phyloP scores from a whole-genome alignment of 2,797 vertebrate genomes.

The Bryconaethiops microstoma region DNA sequence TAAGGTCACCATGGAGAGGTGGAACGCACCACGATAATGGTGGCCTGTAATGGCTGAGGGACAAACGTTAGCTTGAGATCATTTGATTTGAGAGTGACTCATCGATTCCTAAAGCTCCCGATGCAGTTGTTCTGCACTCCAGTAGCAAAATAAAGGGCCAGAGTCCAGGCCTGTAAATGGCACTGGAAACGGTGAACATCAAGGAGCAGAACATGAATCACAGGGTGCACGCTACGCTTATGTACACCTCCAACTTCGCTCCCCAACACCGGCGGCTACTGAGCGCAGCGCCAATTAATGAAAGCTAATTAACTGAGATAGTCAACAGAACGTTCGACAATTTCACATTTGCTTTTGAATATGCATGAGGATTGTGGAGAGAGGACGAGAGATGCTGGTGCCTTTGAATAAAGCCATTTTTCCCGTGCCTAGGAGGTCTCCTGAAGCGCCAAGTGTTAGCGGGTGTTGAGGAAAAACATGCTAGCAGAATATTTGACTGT shows the following conservation, averaged over 20 bases:
- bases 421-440: slow-evolving; percentile 10
- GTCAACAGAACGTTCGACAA: slow-evolving; percentile 48
- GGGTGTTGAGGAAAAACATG: not conserved
- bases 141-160: not conserved
- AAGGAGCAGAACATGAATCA: slow-evolving; percentile 24
- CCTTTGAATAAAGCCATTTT: slow-evolving; percentile 11
- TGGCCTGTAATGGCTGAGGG: slow-evolving; percentile 13
- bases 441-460: not conserved
- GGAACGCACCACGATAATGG: slow-evolving; percentile 1
- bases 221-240: slow-evolving; percentile 2
- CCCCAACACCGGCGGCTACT: slow-evolving; percentile 14
- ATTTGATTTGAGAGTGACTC: slow-evolving; percentile 23
- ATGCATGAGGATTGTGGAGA: slow-evolving; percentile 44
- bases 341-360: slow-evolving; percentile 53
- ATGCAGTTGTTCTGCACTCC: slow-evolving; percentile 9
- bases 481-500: not conserved
- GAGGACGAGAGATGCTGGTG: slow-evolving; percentile 13
- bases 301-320: slow-evolving; percentile 45
- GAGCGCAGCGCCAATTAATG: slow-evolving; percentile 22
- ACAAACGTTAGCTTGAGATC: not conserved
- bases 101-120: slow-evolving; percentile 19
- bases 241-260: slow-evolving; percentile 1
- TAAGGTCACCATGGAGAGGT: not conserved
- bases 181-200: not conserved
- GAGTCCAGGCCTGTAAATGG: not conserved